Conservation (phyloP, 1,140 invertebrate genomes). For the Brachionus rotundiformis region DNA sequence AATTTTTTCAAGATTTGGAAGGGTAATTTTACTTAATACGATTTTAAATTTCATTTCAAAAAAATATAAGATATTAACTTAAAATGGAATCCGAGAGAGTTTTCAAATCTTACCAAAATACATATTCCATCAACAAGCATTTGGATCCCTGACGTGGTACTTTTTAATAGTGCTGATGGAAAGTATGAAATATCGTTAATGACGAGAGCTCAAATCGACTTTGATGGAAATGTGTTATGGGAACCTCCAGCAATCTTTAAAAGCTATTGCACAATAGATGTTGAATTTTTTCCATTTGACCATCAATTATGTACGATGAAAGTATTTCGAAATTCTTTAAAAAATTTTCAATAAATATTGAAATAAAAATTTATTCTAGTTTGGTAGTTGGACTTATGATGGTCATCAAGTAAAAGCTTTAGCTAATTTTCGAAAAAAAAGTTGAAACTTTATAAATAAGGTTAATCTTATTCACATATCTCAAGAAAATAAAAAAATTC, state of each 20-base stretch:
- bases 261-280: conserved; percentile 83
- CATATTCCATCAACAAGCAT: conserved; percentile 74
- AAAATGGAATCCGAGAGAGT: conserved; percentile 46
- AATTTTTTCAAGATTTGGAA: conserved; percentile 12
- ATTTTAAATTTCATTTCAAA: background rate
- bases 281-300: conserved; percentile 94
- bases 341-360: too few species aligned
- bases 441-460: background rate
- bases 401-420: conserved; percentile 81
- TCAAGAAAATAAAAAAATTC: background rate
- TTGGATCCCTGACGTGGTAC: conserved; percentile 71
- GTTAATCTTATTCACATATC: conserved; percentile 48
- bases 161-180: conserved; percentile 80
- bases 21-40: background rate
- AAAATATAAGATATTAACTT: conserved; percentile 37
- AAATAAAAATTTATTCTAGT: too few species aligned
- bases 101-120: conserved; percentile 29
- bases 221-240: conserved; percentile 79
- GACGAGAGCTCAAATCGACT: conserved; percentile 89
- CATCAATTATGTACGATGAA: conserved; percentile 67
- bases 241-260: conserved; percentile 95
- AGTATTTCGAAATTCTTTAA: conserved; percentile 56
- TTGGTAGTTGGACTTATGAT: conserved; percentile 95
- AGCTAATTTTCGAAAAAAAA: background rate
- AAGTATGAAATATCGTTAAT: conserved; percentile 95